Conservation (phyloP, 2,797 vertebrate species). For the Hipposideros larvatus region DNA sequence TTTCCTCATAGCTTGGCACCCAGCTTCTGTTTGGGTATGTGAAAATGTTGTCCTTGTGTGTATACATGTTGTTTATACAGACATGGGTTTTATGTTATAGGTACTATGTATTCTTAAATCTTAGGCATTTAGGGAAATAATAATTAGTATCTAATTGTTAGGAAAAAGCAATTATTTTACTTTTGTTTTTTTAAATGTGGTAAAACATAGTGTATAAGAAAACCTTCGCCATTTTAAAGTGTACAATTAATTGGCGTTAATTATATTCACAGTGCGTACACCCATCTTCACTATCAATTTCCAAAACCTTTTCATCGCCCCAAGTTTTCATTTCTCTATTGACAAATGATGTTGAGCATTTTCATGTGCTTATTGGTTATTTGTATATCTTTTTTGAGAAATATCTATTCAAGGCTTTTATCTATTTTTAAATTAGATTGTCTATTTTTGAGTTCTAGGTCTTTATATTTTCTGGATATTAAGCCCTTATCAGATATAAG, state of each 20-base stretch:
- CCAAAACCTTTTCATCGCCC: not conserved
- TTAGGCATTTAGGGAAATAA: not conserved
- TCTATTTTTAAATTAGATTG: not conserved
- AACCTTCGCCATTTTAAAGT: not conserved
- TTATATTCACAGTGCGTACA: not conserved
- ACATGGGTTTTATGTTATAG: not conserved
- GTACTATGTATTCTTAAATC: not conserved
- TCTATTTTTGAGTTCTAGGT: not conserved
- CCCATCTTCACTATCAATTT: not conserved
- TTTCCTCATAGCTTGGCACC: not conserved
- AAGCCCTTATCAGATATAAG: not conserved
- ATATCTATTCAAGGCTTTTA: not conserved
- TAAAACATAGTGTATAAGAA: not conserved
- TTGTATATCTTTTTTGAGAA: not conserved
- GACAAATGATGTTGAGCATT: not conserved
- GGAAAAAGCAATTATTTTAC: slow-evolving; percentile 3
- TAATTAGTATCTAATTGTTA: not conserved
- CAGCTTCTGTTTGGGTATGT: not conserved
- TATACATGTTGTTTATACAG: rapidly evolving
- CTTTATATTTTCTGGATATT: not conserved
- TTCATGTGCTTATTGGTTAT: not conserved
- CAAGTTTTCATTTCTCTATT: not conserved
- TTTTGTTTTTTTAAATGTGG: not conserved
- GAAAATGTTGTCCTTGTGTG: not conserved
- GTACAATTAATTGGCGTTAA: not conserved